Evolutionary conservation across 2,797 vertebrate species (phyloP).

Genomic region (Rhincodon typus): DNA sequence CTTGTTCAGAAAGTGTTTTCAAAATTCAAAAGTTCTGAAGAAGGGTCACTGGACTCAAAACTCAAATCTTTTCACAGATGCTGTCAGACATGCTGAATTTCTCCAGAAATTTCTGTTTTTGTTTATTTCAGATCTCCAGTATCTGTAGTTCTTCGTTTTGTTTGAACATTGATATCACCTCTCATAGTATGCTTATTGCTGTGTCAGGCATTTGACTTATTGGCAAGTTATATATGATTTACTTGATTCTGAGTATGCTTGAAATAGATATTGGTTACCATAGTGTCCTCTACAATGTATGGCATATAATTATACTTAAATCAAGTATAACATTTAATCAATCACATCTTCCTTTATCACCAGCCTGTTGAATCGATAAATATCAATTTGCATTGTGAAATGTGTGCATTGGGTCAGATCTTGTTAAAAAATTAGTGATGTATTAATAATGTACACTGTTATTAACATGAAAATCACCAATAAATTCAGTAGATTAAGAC

Average conservation of each 20-base stretch:
- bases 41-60: too few relatives aligned
- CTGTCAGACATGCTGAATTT: too few relatives aligned
- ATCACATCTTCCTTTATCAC: not conserved
- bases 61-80: too few relatives aligned
- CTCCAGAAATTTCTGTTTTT: too few relatives aligned
- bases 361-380: not conserved
- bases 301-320: not conserved
- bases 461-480: not conserved
- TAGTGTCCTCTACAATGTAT: not conserved
- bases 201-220: too few relatives aligned
- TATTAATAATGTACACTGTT: not conserved
- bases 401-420: not conserved
- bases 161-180: not conserved
- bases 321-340: not conserved
- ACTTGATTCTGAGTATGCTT: not conserved
- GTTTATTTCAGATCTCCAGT: too few relatives aligned
- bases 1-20: not conserved
- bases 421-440: not conserved
- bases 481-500: not conserved
- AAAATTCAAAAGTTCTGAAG: too few relatives aligned
- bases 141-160: too few relatives aligned
- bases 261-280: not conserved
- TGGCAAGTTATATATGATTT: not conserved
- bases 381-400: not conserved
- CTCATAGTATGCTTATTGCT: not conserved